phyloP scores from a whole-genome alignment of 2,888 invertebrate genomes.

The Melipona beecheii region DNA sequence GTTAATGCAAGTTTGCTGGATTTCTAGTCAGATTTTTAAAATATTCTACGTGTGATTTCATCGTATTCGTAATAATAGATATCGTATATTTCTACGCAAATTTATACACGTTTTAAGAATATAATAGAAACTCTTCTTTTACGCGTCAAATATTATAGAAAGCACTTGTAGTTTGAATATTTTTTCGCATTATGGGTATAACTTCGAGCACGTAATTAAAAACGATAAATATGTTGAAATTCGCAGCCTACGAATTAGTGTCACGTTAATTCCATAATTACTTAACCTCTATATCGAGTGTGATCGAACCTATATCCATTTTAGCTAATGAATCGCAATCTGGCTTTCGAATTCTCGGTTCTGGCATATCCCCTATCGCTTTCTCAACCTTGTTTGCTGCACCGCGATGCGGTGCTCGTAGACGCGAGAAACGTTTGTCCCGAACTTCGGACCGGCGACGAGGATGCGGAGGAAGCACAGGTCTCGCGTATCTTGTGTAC shows the following conservation, averaged over 20 bases:
- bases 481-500: constrained; percentile 43
- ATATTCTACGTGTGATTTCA: not conserved
- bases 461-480: constrained; percentile 3
- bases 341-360: not conserved
- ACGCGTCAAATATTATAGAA: too few relatives aligned
- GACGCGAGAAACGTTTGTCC: constrained; percentile 11
- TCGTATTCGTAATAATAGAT: too few relatives aligned
- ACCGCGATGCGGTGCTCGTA: not conserved
- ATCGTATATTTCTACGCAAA: too few relatives aligned
- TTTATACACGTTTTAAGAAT: too few relatives aligned
- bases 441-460: not conserved
- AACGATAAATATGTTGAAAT: too few relatives aligned
- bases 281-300: not conserved
- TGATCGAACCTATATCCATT: not conserved
- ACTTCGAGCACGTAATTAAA: too few relatives aligned
- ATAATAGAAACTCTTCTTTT: too few relatives aligned
- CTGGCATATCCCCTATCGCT: not conserved
- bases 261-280: not conserved
- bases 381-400: not conserved
- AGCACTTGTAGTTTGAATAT: too few relatives aligned
- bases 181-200: too few relatives aligned
- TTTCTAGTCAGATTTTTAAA: not conserved
- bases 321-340: not conserved
- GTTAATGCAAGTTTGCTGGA: not conserved
- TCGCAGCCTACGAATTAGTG: not conserved